Base-by-base conservation (phyloP, 2,113 vertebrate species). In the Oreotrochilus melanogaster region DNA sequence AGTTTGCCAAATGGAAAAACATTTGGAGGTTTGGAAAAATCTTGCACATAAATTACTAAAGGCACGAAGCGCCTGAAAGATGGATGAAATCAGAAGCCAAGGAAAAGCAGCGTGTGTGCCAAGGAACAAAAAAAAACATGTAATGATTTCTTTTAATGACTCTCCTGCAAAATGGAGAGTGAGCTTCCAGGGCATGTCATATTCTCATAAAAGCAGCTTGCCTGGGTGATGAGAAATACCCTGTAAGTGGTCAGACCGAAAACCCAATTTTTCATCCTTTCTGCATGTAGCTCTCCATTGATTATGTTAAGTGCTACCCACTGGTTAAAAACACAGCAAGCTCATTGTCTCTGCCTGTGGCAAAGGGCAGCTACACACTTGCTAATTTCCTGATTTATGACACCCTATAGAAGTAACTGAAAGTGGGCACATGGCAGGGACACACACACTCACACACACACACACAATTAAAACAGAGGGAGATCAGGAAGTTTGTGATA, bases 11-110 rank as follows among this genome's bases (percentile, higher is more conserved):
- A 98, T 98, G 98, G 98, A 98, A 98, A 98, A 98, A 98, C 98
- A 98, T 98, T 98, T 98, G 98, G 98, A 98, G 97, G 97, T 97
- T 98, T 98, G 98, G 98, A 98, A 98, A 98, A 98, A 98, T 98
- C 98, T 98, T 98, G 97, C 98, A 98, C 98, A 98, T 98, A 98
- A 98, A 98, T 98, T 98, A 98, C 98, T 92, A 96, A 98, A 98
- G 97, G 97, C 97, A 96, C 85, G 96, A 97, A 98, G 97, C 97
- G 97, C 97, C 97, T 98, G 97, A 98, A 98, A 98, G 97, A 98
- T 97, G 97, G 97, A 96, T 98, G 97, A 97, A 98, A 98, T 97
- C 96, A 97, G 97, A 98, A 98, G 98, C 98, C 98, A 98, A 98
- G 98, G 97, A 98, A 98, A 98, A 98, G 97, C 96, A 94, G 48